Evolutionary conservation across 2,888 invertebrate species (phyloP).

Genomic region (Xestia sexstrigata): DNA sequence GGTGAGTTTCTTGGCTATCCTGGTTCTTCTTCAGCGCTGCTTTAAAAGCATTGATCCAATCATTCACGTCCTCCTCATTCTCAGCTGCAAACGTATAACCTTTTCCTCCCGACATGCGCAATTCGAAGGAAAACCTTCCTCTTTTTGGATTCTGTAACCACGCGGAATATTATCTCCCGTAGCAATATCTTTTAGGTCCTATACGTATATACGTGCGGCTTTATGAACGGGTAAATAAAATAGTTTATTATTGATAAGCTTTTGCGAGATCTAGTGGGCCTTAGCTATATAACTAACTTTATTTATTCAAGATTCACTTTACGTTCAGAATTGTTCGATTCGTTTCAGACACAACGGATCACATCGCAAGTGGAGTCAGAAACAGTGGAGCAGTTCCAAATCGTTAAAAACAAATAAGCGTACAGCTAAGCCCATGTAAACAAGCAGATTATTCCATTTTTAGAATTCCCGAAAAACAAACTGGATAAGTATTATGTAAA

Average conservation of each 20-base stretch:
- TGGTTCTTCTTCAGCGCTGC: slow-evolving; percentile 94
- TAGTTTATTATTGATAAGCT: neutral
- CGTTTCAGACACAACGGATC: neutral
- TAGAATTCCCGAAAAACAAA: neutral
- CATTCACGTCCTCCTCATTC: slow-evolving; percentile 94
- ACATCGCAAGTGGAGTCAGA: neutral
- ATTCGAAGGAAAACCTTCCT: slow-evolving; percentile 96
- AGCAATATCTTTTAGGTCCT: no score
- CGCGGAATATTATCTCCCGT: neutral
- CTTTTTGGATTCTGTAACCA: slow-evolving; percentile 94
- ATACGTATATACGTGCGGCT: neutral
- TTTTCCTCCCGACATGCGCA: slow-evolving; percentile 96
- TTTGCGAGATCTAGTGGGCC: neutral
- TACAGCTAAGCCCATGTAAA: neutral
- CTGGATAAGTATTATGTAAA: neutral
- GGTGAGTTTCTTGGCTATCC: slow-evolving; percentile 88
- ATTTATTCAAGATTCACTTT: neutral
- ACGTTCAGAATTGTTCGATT: slow-evolving; percentile 1
- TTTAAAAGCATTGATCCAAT: slow-evolving; percentile 96
- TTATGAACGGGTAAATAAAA: neutral
- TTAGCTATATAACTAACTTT: neutral
- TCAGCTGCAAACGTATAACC: slow-evolving; percentile 97
- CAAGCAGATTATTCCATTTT: neutral
- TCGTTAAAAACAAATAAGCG: slow-evolving; percentile 1
- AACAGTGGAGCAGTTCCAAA: neutral